These are phyloP conservation scores for Tachina fera DNA, from an alignment of 2,888 invertebrate genomes.

Conservation along the genomic window DNA sequence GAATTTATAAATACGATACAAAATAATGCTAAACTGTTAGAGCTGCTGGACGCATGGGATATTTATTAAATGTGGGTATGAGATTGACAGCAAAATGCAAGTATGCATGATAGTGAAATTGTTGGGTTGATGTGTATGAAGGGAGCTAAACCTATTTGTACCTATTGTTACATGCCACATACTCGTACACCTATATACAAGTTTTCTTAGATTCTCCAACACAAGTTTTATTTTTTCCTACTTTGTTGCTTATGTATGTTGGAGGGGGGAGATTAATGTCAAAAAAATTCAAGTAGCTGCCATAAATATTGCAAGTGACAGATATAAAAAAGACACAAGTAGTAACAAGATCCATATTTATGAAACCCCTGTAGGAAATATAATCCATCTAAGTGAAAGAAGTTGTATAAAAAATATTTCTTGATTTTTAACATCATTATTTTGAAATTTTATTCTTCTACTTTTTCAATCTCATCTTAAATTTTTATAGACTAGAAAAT, in stretches of 20 bases:
- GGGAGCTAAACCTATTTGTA: too few relatives aligned
- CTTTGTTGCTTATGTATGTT: constrained; percentile 47
- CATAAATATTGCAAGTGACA: constrained; percentile 70
- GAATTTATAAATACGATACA: background rate
- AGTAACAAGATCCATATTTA: background rate
- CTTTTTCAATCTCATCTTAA: too few relatives aligned
- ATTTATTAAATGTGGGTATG: constrained; percentile 7
- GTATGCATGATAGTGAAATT: background rate
- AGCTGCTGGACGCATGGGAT: background rate
- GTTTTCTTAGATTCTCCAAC: constrained; percentile 10
- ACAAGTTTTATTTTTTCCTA: background rate
- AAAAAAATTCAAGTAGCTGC: constrained; percentile 68
- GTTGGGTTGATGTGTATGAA: too few relatives aligned
- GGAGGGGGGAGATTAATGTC: constrained; percentile 66
- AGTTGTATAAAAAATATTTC: too few relatives aligned
- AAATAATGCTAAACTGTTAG: background rate
- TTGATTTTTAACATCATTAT: too few relatives aligned
- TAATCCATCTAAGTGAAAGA: too few relatives aligned
- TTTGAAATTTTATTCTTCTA: too few relatives aligned
- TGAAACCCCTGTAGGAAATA: background rate
- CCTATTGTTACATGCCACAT: too few relatives aligned
- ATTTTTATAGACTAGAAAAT: too few relatives aligned
- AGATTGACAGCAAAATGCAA: constrained; percentile 36
- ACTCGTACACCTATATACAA: background rate
- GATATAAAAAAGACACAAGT: constrained; percentile 44